Conservation (phyloP, 2,888 invertebrate genomes). For the Epirrita christyi region DNA sequence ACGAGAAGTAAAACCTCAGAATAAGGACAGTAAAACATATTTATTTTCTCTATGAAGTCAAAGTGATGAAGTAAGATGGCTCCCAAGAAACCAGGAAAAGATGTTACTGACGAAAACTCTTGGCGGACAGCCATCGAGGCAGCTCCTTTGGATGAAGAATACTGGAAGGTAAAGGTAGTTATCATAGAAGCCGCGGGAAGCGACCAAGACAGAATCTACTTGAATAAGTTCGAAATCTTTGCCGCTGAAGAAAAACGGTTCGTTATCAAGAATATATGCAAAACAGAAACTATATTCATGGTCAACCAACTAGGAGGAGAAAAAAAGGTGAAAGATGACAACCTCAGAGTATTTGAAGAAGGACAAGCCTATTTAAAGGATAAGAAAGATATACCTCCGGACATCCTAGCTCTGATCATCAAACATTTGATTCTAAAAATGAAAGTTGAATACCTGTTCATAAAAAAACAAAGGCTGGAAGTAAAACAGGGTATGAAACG, state of each 20-base stretch:
- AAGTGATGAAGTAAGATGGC: conserved; percentile 48
- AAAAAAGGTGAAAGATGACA: conserved; percentile 72
- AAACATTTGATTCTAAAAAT: conserved; percentile 75
- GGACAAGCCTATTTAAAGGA: conserved; percentile 69
- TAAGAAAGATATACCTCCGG: conserved; percentile 71
- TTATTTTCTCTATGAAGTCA: background rate
- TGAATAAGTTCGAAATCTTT: conserved; percentile 70
- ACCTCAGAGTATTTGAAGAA: conserved; percentile 72
- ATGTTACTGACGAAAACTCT: conserved; percentile 49
- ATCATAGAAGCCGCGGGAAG: conserved; percentile 71
- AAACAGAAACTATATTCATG: conserved; percentile 79
- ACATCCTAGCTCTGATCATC: conserved; percentile 69
- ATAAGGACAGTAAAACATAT: too few species aligned
- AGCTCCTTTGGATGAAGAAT: conserved; percentile 59
- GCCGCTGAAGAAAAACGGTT: conserved; percentile 72
- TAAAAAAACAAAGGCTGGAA: conserved; percentile 66
- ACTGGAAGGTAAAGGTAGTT: conserved; percentile 68
- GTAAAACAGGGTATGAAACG: conserved; percentile 67
- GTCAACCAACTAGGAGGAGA: conserved; percentile 76
- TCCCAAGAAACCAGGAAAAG: conserved; percentile 60
- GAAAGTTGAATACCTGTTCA: conserved; percentile 74
- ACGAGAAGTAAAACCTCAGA: too few species aligned
- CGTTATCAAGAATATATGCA: conserved; percentile 76
- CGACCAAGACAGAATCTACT: conserved; percentile 72
- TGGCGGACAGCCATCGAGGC: conserved; percentile 68